Evolutionary conservation across 2,113 vertebrate species (phyloP), one percentile per base, ranked within the genome.

Genomic region (Nannospalax galili): DNA sequence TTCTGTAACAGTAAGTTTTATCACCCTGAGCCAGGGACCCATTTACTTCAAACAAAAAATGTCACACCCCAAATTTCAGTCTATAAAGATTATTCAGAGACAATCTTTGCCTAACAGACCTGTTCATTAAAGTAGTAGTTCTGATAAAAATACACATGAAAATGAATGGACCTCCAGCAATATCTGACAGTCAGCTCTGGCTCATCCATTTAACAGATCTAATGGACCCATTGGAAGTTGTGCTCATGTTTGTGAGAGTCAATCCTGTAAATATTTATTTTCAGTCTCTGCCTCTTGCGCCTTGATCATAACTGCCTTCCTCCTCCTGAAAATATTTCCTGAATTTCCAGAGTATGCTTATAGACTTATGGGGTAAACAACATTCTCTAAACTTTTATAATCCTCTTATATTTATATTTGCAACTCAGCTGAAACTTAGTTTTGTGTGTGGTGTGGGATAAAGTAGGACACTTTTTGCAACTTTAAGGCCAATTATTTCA

Each of bases 21-120:
- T 16, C 85, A 37, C 32, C 62, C 65, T 70, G 42, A 95, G 70
- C 48, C 75, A 72, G 4, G 87, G 92, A 84, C 84, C 95, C 62
- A 96, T n/a, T 96, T 96, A 81, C 30, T 52, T 86, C 52, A 64
- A 85, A 80, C 28, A 74, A 82, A 90, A 52, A 77, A 84, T 52
- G 28, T 62, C 45, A 62, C 82, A 88, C 37, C 24, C 86, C 48
- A 92, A 82, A 82, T 88, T 72, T 80, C n/a, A 81, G 67, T 81
- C 35, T 3, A 16, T 60, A 74, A 75, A 90, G 19, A 93, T 85
- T 78, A 78, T 69, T 88, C 65, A 93, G 35, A 73, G 37, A 37
- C 2, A 58, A 65, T 75, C 62, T 28, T 90, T 30, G 4, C 15
- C 42, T 84, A 91, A 72, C 14, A 48, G 5, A 60, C 1, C 88